Base-by-base conservation (phyloP, 1,140 invertebrate species). In the Aleiodes sp. region DNA sequence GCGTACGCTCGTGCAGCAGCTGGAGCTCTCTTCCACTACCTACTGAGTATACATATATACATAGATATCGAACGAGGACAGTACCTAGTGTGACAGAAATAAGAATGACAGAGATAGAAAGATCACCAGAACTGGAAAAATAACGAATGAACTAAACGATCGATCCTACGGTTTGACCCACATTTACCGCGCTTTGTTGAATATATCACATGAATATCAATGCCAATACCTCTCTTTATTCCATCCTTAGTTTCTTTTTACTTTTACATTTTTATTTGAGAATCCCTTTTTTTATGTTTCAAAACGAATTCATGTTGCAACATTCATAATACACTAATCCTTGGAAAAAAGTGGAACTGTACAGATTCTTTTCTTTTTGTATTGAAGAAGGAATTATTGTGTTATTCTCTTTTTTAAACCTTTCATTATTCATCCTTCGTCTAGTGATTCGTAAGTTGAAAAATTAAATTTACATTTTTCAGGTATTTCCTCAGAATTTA, bases 81-180 rank as follows among this genome's bases (percentile, higher is more conserved):
- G 62, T 26, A 64, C 26, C n/a, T 29, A 21, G 3, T 24, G 61
- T 64, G 28, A 63, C 52, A 39, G 31, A 39, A 37, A n/a, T 28
- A 41, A 35, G 35, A 12, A 8, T 16, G 9, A 35, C n/a, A 46
- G 37, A 64, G 57, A 43, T 43, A 26, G 43, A 41, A 28, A 56
- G 16, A 39, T 19, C 43, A n/a, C 33, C 21, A n/a, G n/a, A 68
- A 65, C 46, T 65, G 31, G 65, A 70, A 73, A 70, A 73, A 73
- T 69, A 72, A 65, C 65, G 67, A 72, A 70, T 68, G 70, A 65
- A 59, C 52, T 61, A 73, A 70, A 73, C 71, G 71, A 73, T 73
- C 72, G 68, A 73, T 73, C 64, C 63, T 35, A 73, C 64, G 31
- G 64, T 64, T 67, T 73, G 71, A 73, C 71, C 71, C 69, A 73